Percentiles rank a stretch among this genome's conserved stretches.
Conservation (phyloP, 1,140 invertebrate species). For the Drosophila sturtevanti region DNA sequence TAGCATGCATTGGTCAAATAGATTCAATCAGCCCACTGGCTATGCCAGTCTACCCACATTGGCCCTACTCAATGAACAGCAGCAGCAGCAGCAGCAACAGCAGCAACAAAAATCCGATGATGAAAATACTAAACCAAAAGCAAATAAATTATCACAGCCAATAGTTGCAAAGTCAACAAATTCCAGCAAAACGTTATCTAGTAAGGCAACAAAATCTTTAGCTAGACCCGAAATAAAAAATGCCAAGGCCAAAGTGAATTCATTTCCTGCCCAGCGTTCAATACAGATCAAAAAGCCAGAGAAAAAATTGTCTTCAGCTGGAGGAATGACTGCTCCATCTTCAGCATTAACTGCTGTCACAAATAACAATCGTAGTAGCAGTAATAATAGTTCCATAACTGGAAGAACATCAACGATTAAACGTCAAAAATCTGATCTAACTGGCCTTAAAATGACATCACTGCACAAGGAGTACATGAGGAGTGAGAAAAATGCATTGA, state of each 20-base stretch:
- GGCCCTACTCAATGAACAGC: conserved; percentile 83
- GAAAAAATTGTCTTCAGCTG: conserved; percentile 7
- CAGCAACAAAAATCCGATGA: conserved; percentile 32
- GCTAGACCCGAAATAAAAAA: conserved; percentile 76
- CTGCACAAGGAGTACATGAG: conserved; percentile 81
- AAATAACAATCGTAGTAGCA: conserved; percentile 33
- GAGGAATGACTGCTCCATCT: neutral
- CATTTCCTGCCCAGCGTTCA: conserved; percentile 58
- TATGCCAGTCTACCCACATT: conserved; percentile 87
- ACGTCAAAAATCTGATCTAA: conserved; percentile 85
- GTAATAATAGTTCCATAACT: conserved; percentile 14
- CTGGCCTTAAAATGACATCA: conserved; percentile 84
- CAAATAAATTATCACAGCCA: conserved; percentile 36
- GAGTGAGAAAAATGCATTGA: conserved; percentile 74
- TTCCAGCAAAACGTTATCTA: conserved; percentile 44
- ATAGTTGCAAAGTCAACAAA: conserved; percentile 40
- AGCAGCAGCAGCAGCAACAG: conserved; percentile 61
- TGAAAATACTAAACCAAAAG: conserved; percentile 12
- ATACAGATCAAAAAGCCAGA: conserved; percentile 29
- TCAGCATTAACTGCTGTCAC: neutral
- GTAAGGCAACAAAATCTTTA: neutral
- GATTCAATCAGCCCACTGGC: conserved; percentile 87
- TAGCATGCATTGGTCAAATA: conserved; percentile 86
- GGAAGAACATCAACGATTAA: conserved; percentile 82
- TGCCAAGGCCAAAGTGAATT: conserved; percentile 82